Percentiles rank a stretch among this genome's conserved stretches.
Conservation (phyloP, 2,797 vertebrate genomes). For the Erethizon dorsatum region DNA sequence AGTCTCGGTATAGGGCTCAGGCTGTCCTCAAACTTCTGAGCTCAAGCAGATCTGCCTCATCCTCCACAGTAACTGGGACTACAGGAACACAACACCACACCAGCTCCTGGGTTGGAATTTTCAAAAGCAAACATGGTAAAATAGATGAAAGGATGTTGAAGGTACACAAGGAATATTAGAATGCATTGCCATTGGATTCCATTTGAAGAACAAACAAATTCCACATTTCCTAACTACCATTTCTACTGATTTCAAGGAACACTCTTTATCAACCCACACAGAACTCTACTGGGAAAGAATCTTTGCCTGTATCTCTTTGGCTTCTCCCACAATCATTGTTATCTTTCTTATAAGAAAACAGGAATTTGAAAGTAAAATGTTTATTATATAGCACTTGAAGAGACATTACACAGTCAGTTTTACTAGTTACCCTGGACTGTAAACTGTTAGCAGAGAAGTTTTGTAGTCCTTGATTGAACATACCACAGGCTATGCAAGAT, state of each 20-base stretch:
- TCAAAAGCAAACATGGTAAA: background rate
- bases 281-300: background rate
- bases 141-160: background rate
- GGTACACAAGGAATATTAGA: too few relatives aligned
- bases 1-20: background rate
- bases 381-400: background rate
- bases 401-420: background rate
- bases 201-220: background rate
- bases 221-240: background rate
- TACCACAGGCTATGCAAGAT: background rate
- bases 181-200: background rate
- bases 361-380: background rate
- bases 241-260: background rate
- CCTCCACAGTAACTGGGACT: background rate
- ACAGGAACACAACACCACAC: background rate
- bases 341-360: background rate
- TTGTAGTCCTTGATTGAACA: background rate
- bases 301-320: background rate
- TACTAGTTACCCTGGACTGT: background rate
- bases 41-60: background rate
- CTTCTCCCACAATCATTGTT: background rate
- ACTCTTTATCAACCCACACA: background rate
- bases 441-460: background rate
- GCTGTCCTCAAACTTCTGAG: background rate
- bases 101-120: background rate